Base-by-base conservation (phyloP, 37 sponge, comb jelly and placozoan genomes). In the Beroe forskalii region DNA sequence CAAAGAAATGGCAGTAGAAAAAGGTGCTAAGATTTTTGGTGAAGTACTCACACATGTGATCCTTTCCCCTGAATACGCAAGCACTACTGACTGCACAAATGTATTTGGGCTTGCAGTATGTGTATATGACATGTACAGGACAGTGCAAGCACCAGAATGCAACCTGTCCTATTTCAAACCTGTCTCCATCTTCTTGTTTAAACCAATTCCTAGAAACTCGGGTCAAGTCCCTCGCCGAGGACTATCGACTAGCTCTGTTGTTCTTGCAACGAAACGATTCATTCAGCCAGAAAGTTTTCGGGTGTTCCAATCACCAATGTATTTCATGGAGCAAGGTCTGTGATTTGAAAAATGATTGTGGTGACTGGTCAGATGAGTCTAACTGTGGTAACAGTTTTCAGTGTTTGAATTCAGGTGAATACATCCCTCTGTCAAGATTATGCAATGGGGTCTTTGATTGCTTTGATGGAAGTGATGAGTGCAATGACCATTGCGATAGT, bases 391-490 rank as follows among this genome's bases (percentile, higher is more conserved):
- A 80, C 48, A 80, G 42, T 24, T 80, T 42, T 31, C 12, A 44
- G 42, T 80, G 86, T 39, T 6, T 14, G 4, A 80, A 43, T n/a
- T 44, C 86, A 1, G 31, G 55, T 33, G 86, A 80, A 25, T 80
- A 27, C 31, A 25, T 80, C 14, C 55, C 86, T 44, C 1, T 30
- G 3, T 41, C 86, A 1, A 80, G 48, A 37, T n/a, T 23, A 27
- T 80, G 86, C 30, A 37, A 80, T 25, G 27, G 86, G 17, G 35
- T 24, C 0, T 80, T 80, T 43, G 86, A 80, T 44, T 80, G 86
- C 28, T 44, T 44, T 41, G 86, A 80, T 37, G 9, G 28, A 2
- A 33, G 38, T 20, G 86, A 80, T 41, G 86, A 80, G 31, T 80
- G 86, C 40, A 80, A 80, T 25, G 55, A 41, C 14, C 38, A 80